These are phyloP conservation scores for Zaprionus ornatus DNA, from an alignment of 1,140 invertebrate species.

Conservation along the genomic window DNA sequence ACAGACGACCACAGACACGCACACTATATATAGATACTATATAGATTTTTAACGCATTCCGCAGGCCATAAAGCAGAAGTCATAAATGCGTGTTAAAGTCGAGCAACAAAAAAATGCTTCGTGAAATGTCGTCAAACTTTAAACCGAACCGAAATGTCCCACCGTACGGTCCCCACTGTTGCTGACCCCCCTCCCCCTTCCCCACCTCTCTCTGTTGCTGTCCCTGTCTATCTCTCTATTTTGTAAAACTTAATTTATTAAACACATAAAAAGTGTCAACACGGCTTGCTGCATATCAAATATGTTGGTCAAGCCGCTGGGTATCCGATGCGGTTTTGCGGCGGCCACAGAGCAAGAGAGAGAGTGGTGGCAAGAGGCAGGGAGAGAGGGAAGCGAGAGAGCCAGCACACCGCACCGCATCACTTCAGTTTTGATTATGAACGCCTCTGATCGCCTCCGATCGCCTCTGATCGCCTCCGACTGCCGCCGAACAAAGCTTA, in stretches of 20 bases:
- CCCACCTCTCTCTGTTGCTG: not conserved
- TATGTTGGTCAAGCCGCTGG: constrained; percentile 55
- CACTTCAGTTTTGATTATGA: constrained; percentile 79
- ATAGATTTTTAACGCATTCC: constrained; percentile 61
- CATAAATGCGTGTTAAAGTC: constrained; percentile 76
- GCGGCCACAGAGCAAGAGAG: not conserved
- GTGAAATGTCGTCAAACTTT: constrained; percentile 74
- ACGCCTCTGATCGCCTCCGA: constrained; percentile 67
- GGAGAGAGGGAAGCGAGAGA: not conserved
- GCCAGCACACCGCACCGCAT: constrained; percentile 41
- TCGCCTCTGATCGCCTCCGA: constrained; percentile 67
- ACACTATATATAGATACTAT: constrained; percentile 13
- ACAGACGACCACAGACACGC: constrained; percentile 22
- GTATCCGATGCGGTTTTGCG: not conserved
- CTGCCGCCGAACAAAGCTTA: constrained; percentile 67
- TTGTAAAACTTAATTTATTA: constrained; percentile 79
- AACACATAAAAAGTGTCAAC: constrained; percentile 81
- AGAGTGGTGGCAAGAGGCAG: not conserved
- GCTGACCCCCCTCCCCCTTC: not conserved
- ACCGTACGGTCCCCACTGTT: constrained; percentile 1
- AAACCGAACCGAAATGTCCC: constrained; percentile 53
- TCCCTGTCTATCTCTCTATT: constrained; percentile 50
- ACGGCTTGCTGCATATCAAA: constrained; percentile 74
- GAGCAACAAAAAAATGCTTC: constrained; percentile 59
- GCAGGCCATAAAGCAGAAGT: constrained; percentile 71